A percentile compares a stretch with the other conserved stretches of the same genome.
phyloP scores from a whole-genome alignment of 2,113 vertebrate species.

The Elgaria multicarinata region DNA sequence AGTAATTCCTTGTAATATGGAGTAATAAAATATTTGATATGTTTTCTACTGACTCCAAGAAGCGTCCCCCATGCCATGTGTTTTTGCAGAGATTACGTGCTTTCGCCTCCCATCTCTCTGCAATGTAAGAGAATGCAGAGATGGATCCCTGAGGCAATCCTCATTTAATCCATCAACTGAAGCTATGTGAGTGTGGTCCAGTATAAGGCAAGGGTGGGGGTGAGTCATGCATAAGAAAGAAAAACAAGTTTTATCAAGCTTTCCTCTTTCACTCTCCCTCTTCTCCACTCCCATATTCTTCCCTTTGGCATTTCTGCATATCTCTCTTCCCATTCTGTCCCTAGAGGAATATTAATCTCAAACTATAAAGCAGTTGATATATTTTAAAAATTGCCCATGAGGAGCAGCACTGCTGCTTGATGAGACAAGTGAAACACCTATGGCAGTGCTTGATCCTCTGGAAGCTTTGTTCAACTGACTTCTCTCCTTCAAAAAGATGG shows the following conservation, averaged over 20 bases:
- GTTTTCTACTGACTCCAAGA: background rate
- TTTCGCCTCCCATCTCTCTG: background rate
- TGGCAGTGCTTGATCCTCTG: background rate
- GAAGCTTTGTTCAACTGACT: background rate
- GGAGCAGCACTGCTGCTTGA: background rate
- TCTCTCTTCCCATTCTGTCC: conserved; percentile 9
- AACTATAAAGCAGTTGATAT: background rate
- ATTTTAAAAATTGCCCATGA: background rate
- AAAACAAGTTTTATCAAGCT: background rate
- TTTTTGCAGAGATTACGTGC: conserved; percentile 34
- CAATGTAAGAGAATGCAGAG: background rate
- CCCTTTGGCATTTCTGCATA: conserved; percentile 19
- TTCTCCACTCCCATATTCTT: background rate
- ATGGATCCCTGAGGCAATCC: conserved; percentile 6
- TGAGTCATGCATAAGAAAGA: background rate
- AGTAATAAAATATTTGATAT: conserved; percentile 2
- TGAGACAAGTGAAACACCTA: too few species aligned
- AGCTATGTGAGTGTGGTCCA: conserved; percentile 1
- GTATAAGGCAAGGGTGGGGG: background rate
- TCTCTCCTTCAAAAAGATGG: background rate
- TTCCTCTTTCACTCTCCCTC: background rate
- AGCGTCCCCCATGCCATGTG: conserved; percentile 1
- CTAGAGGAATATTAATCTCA: conserved; percentile 24
- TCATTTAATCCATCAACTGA: conserved; percentile 28
- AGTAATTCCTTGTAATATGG: background rate